Percentiles rank a stretch among this genome's conserved stretches.
phyloP scores from a whole-genome alignment of 2,888 invertebrate species.

The Apodemia duryi region DNA sequence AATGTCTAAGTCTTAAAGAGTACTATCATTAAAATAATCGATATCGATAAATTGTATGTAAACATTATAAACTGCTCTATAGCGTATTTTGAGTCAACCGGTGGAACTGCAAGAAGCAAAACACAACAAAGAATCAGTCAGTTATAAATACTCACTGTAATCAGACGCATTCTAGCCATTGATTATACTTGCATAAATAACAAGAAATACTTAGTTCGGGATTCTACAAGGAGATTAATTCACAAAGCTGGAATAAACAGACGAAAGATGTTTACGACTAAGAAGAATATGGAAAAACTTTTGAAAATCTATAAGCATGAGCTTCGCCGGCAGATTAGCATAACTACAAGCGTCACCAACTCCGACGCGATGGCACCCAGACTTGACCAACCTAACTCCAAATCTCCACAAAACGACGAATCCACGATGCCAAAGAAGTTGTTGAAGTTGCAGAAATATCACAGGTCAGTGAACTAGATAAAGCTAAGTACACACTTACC shows the following conservation, averaged over 20 bases:
- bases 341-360: slow-evolving; percentile 80
- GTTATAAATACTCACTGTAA: slow-evolving; percentile 49
- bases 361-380: slow-evolving; percentile 79
- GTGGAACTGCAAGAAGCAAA: slow-evolving; percentile 61
- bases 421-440: slow-evolving; percentile 63
- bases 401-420: slow-evolving; percentile 57
- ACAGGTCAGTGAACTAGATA: slow-evolving; percentile 75
- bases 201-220: neutral
- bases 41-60: slow-evolving; percentile 62
- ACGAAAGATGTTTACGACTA: slow-evolving; percentile 62
- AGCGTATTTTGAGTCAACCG: slow-evolving; percentile 49
- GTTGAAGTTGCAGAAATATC: slow-evolving; percentile 76
- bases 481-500: slow-evolving; percentile 13
- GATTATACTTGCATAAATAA: slow-evolving; percentile 1
- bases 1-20: neutral
- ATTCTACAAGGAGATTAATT: slow-evolving; percentile 7
- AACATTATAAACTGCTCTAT: slow-evolving; percentile 58
- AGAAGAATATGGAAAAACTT: slow-evolving; percentile 60
- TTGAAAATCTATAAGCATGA: slow-evolving; percentile 66
- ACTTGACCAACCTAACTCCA: slow-evolving; percentile 57
- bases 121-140: slow-evolving; percentile 76
- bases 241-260: slow-evolving; percentile 11
- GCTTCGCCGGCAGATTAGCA: slow-evolving; percentile 76
- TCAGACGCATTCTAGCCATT: slow-evolving; percentile 38
- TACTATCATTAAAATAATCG: slow-evolving; percentile 31